Conservation (phyloP, 2,113 vertebrate genomes). For the Bufo bufo region DNA sequence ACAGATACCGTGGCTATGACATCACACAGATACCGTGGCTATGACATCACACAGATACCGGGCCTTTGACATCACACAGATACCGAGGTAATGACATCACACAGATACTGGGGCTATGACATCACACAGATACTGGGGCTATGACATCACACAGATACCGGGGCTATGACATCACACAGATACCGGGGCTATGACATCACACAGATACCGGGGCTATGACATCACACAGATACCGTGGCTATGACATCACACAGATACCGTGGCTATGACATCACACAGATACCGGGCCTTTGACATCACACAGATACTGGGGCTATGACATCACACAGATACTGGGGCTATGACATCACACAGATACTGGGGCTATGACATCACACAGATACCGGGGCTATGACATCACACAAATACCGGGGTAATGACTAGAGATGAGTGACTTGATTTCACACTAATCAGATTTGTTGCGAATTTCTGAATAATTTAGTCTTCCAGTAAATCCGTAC, state of each 20-base stretch:
- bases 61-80: background rate
- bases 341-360: background rate
- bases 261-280: background rate
- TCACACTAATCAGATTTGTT: too few species aligned
- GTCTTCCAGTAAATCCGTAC: too few species aligned
- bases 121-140: background rate
- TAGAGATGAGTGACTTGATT: too few species aligned
- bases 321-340: background rate
- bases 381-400: background rate
- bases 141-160: background rate
- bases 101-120: background rate
- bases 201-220: background rate
- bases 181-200: background rate
- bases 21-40: background rate
- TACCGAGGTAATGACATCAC: background rate
- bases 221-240: background rate
- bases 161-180: background rate
- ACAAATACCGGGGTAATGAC: background rate
- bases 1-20: background rate
- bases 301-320: background rate
- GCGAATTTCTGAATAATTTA: too few species aligned
- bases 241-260: background rate
- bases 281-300: background rate
- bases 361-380: background rate
- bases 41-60: background rate